phyloP scores from a whole-genome alignment of 1,140 invertebrate species.

The Megathymus violae region DNA sequence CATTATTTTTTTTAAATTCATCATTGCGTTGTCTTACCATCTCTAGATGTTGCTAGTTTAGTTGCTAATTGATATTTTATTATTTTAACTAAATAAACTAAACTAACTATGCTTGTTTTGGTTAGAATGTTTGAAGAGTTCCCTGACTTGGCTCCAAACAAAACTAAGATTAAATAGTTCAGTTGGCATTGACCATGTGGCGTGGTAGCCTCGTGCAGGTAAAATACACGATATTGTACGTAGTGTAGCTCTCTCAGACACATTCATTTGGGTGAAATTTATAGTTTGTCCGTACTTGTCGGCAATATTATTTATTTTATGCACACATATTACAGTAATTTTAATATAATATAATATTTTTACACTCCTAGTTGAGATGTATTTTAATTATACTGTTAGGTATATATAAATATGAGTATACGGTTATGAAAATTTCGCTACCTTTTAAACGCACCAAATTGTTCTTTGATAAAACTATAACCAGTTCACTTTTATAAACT shows the following conservation, averaged over 20 bases:
- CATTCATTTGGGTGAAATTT: conserved; percentile 6
- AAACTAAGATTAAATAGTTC: conserved; percentile 68
- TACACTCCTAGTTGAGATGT: too few species aligned
- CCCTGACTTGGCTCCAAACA: conserved; percentile 74
- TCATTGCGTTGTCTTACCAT: not conserved
- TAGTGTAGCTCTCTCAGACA: conserved; percentile 35
- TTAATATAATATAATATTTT: too few species aligned
- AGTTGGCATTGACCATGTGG: conserved; percentile 37
- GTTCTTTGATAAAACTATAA: too few species aligned
- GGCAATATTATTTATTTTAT: too few species aligned
- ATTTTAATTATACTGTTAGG: too few species aligned
- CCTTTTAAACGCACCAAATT: too few species aligned
- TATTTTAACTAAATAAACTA: conserved; percentile 6
- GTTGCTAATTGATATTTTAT: not conserved
- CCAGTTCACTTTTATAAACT: too few species aligned
- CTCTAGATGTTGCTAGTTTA: too few species aligned
- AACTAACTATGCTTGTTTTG: conserved; percentile 72
- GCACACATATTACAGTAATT: too few species aligned
- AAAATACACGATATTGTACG: conserved; percentile 52
- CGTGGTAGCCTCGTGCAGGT: conserved; percentile 46
- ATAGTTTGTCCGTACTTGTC: too few species aligned
- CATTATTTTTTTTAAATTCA: not conserved
- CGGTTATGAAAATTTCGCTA: too few species aligned
- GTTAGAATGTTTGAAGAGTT: conserved; percentile 82
- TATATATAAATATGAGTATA: too few species aligned